Evolutionary conservation across 2,113 vertebrate species (phyloP).

Genomic region (Casuarius casuarius): DNA sequence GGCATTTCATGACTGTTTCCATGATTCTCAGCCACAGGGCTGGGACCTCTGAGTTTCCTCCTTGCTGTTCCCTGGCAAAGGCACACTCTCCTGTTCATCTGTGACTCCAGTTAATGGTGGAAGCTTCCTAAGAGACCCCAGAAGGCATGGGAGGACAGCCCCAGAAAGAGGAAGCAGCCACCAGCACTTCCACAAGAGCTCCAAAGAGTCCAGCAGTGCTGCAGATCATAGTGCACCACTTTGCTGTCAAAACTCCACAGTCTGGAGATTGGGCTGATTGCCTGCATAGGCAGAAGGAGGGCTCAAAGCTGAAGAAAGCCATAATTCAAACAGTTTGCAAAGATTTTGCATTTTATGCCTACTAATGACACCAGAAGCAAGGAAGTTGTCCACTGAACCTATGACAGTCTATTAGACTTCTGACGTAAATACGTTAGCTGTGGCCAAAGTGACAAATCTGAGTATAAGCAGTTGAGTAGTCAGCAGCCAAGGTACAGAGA

Average conservation of each 20-base stretch:
- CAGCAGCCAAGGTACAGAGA: neutral
- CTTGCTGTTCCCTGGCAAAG: neutral
- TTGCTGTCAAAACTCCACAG: neutral
- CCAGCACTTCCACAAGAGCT: neutral
- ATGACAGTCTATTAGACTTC: accelerated
- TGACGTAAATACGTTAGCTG: neutral
- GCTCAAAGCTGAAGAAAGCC: neutral
- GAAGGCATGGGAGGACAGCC: neutral
- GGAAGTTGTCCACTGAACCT: neutral
- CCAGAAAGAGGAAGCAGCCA: neutral
- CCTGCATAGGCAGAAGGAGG: neutral
- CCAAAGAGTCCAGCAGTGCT: neutral
- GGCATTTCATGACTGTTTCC: neutral
- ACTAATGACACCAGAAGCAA: neutral
- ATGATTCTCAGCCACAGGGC: neutral
- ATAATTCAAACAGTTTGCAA: neutral
- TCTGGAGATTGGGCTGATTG: neutral
- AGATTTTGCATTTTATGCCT: neutral
- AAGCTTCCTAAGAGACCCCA: neutral
- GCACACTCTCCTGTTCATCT: neutral
- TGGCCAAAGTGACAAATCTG: neutral
- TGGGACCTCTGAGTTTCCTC: neutral
- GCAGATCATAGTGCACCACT: neutral
- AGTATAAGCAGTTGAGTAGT: neutral
- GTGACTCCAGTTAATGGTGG: neutral